phyloP scores from a whole-genome alignment of 2,797 vertebrate genomes.

The Sarcophilus harrisii region DNA sequence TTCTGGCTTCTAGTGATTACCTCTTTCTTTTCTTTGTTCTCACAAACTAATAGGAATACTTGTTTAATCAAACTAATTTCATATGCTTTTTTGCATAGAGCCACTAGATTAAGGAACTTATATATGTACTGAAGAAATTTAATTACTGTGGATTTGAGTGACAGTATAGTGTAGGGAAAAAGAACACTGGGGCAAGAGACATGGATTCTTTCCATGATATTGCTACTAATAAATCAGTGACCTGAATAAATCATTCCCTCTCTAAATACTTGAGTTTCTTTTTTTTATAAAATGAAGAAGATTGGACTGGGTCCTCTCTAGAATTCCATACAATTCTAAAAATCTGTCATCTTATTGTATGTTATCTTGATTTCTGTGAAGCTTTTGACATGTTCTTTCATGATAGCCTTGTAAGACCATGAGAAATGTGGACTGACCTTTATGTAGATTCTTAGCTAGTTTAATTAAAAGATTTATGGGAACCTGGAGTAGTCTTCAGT shows the following conservation, averaged over 20 bases:
- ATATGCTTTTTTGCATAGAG: background rate
- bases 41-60: background rate
- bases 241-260: background rate
- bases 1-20: background rate
- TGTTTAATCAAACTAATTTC: background rate
- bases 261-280: background rate
- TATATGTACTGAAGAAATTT: background rate
- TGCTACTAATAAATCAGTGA: background rate
- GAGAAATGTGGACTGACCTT: background rate
- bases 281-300: background rate
- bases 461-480: background rate
- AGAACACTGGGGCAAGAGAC: background rate
- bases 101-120: background rate
- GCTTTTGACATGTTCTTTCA: background rate
- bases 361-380: background rate
- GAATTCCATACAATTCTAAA: background rate
- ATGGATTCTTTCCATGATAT: background rate
- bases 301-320: background rate
- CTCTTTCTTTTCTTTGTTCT: background rate
- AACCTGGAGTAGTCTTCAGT: background rate
- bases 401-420: background rate
- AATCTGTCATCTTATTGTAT: background rate
- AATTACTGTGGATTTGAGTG: background rate
- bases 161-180: background rate
- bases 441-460: background rate